Conservation (phyloP, 2,113 vertebrate species). For the Poecile atricapillus region DNA sequence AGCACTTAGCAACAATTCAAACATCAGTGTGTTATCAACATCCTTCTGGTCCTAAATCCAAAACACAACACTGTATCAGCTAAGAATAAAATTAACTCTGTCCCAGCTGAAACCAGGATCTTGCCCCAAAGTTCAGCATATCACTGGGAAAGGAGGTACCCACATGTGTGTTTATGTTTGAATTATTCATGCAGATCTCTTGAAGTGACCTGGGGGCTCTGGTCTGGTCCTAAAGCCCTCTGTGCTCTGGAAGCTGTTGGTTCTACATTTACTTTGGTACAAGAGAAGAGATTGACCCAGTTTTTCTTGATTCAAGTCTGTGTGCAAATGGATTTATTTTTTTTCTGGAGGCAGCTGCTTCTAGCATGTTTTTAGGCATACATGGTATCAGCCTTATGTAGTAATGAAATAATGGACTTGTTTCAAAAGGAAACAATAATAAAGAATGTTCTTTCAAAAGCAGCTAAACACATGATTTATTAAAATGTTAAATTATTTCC, state of each 20-base stretch:
- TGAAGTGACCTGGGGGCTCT: not conserved
- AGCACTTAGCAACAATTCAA: not conserved
- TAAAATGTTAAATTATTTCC: constrained; percentile 36
- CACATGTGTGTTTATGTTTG: fast-evolving
- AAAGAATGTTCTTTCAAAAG: not conserved
- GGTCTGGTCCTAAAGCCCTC: not conserved
- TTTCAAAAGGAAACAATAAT: not conserved
- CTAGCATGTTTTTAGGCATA: not conserved
- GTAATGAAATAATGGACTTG: not conserved
- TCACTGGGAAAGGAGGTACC: not conserved
- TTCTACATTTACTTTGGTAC: not conserved
- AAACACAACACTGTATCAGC: not conserved
- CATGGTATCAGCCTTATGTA: not conserved
- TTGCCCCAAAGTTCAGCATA: not conserved
- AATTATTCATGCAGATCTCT: not conserved
- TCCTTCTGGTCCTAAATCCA: not conserved
- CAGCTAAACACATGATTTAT: constrained; percentile 5
- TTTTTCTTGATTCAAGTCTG: not conserved
- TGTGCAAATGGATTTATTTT: not conserved
- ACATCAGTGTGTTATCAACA: not conserved
- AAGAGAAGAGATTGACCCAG: not conserved
- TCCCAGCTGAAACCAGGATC: not conserved
- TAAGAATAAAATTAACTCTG: not conserved
- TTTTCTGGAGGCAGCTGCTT: not conserved
- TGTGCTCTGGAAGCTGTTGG: not conserved